Evolutionary conservation across 2,113 vertebrate species (phyloP), one percentile per base, ranked within the genome.

Genomic region (Kobus ellipsiprymnus): DNA sequence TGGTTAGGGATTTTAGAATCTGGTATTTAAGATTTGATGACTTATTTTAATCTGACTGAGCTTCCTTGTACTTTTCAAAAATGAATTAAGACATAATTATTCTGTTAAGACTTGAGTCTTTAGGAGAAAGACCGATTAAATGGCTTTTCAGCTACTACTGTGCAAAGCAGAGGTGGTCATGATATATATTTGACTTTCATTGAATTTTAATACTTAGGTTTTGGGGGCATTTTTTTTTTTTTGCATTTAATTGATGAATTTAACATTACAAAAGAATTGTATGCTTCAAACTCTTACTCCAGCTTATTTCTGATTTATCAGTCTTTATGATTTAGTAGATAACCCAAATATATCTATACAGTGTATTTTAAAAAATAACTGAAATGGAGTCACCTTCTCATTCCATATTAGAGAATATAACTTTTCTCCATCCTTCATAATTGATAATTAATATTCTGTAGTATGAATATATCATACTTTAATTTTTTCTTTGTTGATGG

Each of bases 1-100:
- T 97, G 96, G 96, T 85, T 40, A 62, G 1, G 10, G 92, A 97
- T 89, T 98, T 97, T 94, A 90, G 96, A 98, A 91, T 97, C 71
- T 30, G 44, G 23, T 94, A 71, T 88, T 98, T 90, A 97, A 87
- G 91, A 89, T 88, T 95, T 91, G 82, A 95, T 96, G 83, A 93
- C 88, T 98, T 97, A 87, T 80, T 96, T 96, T 60, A 74, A 50
- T 55, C 78, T 85, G 50, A 19, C 50, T 25, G 77, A 91, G 80
- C 33, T 82, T 97, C 74, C 89, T 84, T 85, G 21, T 81, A 81
- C 86, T 64, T 98, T 97, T 95, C 84, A 93, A 85, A 95, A 91
- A 50, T 93, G 77, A 96, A 97, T 92, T 88, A 95, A 97, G 96
- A 87, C 2, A 21, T 91, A 81, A 96, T 96, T 92, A 82, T 78